Evolutionary conservation across 2,797 vertebrate species (phyloP).

Genomic region (Notolabrus celidotus): DNA sequence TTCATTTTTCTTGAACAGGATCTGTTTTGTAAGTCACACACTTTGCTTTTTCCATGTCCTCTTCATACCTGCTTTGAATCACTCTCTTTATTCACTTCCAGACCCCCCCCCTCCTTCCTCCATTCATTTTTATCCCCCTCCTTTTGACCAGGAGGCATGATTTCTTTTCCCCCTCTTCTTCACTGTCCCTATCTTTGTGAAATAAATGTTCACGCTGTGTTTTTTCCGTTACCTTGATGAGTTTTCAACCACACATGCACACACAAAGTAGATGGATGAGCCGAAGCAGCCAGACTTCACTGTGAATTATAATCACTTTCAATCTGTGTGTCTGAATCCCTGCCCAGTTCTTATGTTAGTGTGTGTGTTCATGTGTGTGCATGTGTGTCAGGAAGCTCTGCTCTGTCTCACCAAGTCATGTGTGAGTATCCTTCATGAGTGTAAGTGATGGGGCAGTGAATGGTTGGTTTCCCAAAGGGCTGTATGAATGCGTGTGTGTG

Average conservation of each 20-base stretch:
- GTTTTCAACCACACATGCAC: slow-evolving; percentile 27
- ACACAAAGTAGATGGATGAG: slow-evolving; percentile 65
- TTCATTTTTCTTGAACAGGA: too few species aligned
- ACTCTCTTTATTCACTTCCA: too few species aligned
- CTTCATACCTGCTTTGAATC: too few species aligned
- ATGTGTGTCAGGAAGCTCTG: slow-evolving; percentile 28
- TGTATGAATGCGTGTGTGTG: slow-evolving; percentile 34
- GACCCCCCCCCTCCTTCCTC: too few species aligned
- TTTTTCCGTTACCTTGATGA: slow-evolving; percentile 52
- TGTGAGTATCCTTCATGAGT: slow-evolving; percentile 59
- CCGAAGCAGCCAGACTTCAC: slow-evolving; percentile 71
- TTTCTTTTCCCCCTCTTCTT: not conserved
- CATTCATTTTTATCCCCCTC: too few species aligned
- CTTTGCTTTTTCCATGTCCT: too few species aligned
- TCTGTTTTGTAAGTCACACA: too few species aligned
- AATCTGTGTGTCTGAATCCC: slow-evolving; percentile 71
- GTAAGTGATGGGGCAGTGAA: slow-evolving; percentile 63
- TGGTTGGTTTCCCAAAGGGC: slow-evolving; percentile 47
- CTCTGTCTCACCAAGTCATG: slow-evolving; percentile 45
- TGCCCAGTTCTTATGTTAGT: slow-evolving; percentile 52
- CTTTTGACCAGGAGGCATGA: too few species aligned
- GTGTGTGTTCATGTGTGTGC: slow-evolving; percentile 17
- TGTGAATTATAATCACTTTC: slow-evolving; percentile 78
- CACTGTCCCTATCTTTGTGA: slow-evolving; percentile 31
- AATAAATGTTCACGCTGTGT: slow-evolving; percentile 45